Percentiles rank a stretch among this genome's conserved stretches.
Conservation (phyloP, 2,797 vertebrate species). For the Ibycter americanus region DNA sequence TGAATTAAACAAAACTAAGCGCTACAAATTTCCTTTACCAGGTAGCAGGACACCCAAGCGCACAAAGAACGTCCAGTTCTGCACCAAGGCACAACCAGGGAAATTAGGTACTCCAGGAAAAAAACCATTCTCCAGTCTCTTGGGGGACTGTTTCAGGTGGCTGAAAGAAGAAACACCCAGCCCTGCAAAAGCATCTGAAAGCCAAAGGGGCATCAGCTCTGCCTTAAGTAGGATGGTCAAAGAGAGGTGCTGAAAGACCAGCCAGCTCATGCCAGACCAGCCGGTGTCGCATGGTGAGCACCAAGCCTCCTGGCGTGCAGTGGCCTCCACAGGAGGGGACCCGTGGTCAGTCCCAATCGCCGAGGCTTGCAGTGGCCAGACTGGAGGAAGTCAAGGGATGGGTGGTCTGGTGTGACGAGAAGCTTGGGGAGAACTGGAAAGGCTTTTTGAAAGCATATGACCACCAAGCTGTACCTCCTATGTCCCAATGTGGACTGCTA, state of each 20-base stretch:
- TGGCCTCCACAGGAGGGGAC: accelerated
- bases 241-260: not conserved
- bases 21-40: not conserved
- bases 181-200: not conserved
- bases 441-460: not conserved
- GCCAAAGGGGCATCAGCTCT: not conserved
- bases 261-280: not conserved
- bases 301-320: not conserved
- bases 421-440: not conserved
- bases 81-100: not conserved
- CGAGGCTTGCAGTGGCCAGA: not conserved
- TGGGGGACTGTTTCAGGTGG: not conserved
- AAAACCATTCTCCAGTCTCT: not conserved
- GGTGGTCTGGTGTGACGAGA: not conserved
- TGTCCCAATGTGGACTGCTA: not conserved
- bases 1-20: not conserved
- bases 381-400: not conserved
- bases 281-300: not conserved
- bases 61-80: not conserved
- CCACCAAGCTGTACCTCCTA: not conserved
- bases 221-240: not conserved
- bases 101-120: not conserved
- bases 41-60: not conserved
- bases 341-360: accelerated
- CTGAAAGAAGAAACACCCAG: not conserved